Base-by-base conservation (phyloP, 1,140 invertebrate species). In the Littorina saxatilis region DNA sequence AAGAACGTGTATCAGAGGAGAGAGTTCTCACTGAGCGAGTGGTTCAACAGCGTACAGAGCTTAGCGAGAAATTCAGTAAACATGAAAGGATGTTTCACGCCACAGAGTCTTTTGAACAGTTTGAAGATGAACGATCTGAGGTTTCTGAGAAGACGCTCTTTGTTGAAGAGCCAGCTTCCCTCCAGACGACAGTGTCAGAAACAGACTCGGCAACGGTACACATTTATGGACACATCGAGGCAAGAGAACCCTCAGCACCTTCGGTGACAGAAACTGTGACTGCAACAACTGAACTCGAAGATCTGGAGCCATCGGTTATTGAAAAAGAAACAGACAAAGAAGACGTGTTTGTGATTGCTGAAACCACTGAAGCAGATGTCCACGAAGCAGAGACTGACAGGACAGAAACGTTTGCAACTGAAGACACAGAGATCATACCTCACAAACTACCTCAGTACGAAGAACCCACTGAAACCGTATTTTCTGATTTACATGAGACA, bases 71-170 rank as follows among this genome's bases (percentile, higher is more conserved):
- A n/a, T 11, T 43, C 20, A 29, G 13, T 29, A n/a, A 52, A 43
- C 87, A 43, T 82, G 84, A 50, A 66, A 61, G 27, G 5, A 32
- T 78, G 2, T 37, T 66, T 5, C 66, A 61, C 29, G 76, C 76
- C 58, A 63, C 76, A 40, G 76, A 78, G 39, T 78, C 76, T 58
- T 78, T 78, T 43, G 76, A 78, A 9, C 35, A 78, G 20, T 63
- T 63, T 66, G 76, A 78, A 63, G 37, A 78, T 15, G 76, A 78
- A 23, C 35, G 29, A 3, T 15, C 55, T 58, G 40, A 47, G 40
- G 3, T 50, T 29, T 73, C 70, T 37, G 70, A 73, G 39, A 73
- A 52, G 50, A 50, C 2, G n/a, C 40, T 39, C 17, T 13, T 73
- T n/a, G 15, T 29, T 9, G 40, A 73, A 52, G 70, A 73, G n/a